A percentile compares a stretch with the other conserved stretches of the same genome.
These are phyloP conservation scores for Lordiphosa andalusiaca DNA, from an alignment of 2,888 invertebrate species.

Conservation along the genomic window DNA sequence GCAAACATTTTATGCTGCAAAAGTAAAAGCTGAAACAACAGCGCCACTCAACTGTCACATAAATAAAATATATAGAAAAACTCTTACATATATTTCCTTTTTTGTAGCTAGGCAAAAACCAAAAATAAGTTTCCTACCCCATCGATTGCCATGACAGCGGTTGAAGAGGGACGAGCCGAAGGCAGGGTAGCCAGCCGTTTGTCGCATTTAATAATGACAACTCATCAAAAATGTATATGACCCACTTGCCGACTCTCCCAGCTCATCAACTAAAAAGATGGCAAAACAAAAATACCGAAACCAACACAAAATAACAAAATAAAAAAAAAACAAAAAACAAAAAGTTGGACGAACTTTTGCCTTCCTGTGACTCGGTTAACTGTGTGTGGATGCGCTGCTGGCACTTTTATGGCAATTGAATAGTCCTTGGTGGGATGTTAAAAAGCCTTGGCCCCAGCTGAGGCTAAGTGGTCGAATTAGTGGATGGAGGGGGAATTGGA, in stretches of 20 bases:
- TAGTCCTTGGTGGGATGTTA: constrained; percentile 33
- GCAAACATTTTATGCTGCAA: constrained; percentile 6
- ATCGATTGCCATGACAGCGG: constrained; percentile 37
- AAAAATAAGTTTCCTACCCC: constrained; percentile 28
- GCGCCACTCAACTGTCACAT: constrained; percentile 58
- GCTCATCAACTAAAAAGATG: constrained; percentile 45
- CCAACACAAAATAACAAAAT: constrained; percentile 34
- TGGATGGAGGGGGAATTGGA: constrained; percentile 25
- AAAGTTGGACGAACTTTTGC: constrained; percentile 52
- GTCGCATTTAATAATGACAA: constrained; percentile 74
- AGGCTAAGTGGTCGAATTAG: constrained; percentile 62
- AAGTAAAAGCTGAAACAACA: constrained; percentile 33
- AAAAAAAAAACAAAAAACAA: constrained; percentile 22
- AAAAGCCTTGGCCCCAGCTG: constrained; percentile 44
- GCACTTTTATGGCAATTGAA: constrained; percentile 63
- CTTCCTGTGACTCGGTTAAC: constrained; percentile 11
- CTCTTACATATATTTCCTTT: constrained; percentile 20
- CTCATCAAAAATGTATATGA: constrained; percentile 78
- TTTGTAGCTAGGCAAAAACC: constrained; percentile 39
- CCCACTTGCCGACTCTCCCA: constrained; percentile 62
- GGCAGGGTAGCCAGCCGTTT: constrained; percentile 20
- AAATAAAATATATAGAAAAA: constrained; percentile 53
- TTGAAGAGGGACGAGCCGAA: constrained; percentile 1
- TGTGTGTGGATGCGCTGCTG: constrained; percentile 40
- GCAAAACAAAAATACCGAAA: constrained; percentile 31